Evolutionary conservation across 2,797 vertebrate genomes (phyloP), one percentile per base, ranked within the genome.

Genomic region (Synaphobranchus kaupii): DNA sequence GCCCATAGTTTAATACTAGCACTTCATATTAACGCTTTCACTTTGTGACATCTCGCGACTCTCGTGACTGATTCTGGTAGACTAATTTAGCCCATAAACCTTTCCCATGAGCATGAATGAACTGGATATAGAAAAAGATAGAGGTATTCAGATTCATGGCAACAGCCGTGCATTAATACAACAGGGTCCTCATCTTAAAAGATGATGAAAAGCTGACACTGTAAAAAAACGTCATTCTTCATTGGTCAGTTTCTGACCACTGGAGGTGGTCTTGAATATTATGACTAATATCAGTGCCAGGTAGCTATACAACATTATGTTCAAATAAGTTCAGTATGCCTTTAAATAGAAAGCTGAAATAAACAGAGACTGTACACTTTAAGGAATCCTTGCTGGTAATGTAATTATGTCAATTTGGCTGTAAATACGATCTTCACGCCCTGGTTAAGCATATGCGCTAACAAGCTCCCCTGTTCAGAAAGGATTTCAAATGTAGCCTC

Each of bases 301-400:
- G n/a, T n/a, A n/a, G n/a, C n/a, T n/a, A n/a, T n/a, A n/a, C n/a
- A n/a, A n/a, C n/a, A n/a, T n/a, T n/a, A n/a, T n/a, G n/a, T n/a
- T n/a, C n/a, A n/a, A n/a, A n/a, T n/a, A n/a, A n/a, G n/a, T n/a
- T n/a, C n/a, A n/a, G n/a, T n/a, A n/a, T n/a, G n/a, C n/a, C n/a
- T n/a, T n/a, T 87, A 83, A 83, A 87, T 73, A 84, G 28, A 71
- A 87, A 44, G 44, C 47, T 54, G 48, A 84, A 84, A 87, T 87
- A 73, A 87, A 87, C 52, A 71, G 54, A 28, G 12, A 17, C 31
- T 68, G 63, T 83, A 52, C 73, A 71, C 83, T 71, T 10, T 20
- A 52, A 84, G 82, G 31, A 83, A 80, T 80, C 60, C 63, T 68
- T 52, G 31, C 28, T 12, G 12, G 34, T 28, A 87, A 84, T 48